Evolutionary conservation across 30 jellyfish, hydroid and myxozoan genomes (phyloP).

Genomic region (Hydra vulgaris): DNA sequence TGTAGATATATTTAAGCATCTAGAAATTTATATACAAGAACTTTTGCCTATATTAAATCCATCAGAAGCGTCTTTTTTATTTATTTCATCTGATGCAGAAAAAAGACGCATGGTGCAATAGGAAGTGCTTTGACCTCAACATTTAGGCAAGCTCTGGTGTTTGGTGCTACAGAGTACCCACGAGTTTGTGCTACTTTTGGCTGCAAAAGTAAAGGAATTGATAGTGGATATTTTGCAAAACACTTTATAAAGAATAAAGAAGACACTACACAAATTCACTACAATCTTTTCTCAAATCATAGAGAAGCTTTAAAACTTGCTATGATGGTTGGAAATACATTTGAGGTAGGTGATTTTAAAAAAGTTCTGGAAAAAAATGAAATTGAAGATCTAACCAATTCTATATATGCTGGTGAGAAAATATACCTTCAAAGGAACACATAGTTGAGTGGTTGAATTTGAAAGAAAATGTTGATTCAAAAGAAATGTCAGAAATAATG

Average conservation of each 20-base stretch:
- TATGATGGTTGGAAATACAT: slow-evolving; percentile 4
- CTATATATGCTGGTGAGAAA: background rate
- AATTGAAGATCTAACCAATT: slow-evolving; percentile 14
- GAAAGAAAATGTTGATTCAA: slow-evolving; percentile 2
- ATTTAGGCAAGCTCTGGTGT: background rate
- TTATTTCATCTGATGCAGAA: slow-evolving; percentile 14
- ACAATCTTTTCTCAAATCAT: slow-evolving; percentile 12
- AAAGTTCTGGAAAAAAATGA: background rate
- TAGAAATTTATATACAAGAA: slow-evolving; percentile 10
- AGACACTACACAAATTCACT: slow-evolving; percentile 18
- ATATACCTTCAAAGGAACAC: slow-evolving; percentile 14
- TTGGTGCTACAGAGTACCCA: background rate
- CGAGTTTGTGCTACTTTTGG: slow-evolving; percentile 18
- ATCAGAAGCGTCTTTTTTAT: background rate
- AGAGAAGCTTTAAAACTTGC: slow-evolving; percentile 15
- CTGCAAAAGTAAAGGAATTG: slow-evolving; percentile 10
- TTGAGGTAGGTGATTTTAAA: slow-evolving; percentile 9
- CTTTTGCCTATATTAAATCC: background rate
- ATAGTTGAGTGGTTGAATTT: background rate
- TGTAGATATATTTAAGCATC: background rate
- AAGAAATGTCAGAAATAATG: background rate
- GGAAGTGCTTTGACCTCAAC: slow-evolving; percentile 5
- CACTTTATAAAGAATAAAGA: slow-evolving; percentile 20
- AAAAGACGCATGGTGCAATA: background rate
- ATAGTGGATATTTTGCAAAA: slow-evolving; percentile 26